Evolutionary conservation across 2,113 vertebrate genomes (phyloP).

Genomic region (Thymallus thymallus): DNA sequence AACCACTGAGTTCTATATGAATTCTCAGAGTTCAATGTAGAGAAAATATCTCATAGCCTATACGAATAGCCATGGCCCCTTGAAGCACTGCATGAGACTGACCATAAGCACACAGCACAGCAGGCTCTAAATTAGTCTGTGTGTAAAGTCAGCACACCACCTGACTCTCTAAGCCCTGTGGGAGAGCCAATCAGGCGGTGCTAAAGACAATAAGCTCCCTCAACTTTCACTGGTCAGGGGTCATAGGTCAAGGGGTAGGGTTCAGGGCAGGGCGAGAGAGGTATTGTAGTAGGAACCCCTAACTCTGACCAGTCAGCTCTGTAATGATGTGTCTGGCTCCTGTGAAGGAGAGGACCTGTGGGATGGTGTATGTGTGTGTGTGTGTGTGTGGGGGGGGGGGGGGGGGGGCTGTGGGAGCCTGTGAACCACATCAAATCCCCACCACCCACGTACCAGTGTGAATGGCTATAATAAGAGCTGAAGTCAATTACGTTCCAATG

Average conservation of each 20-base stretch:
- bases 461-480: no score
- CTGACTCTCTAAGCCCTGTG: background rate
- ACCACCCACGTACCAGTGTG: no score
- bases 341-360: no score
- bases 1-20: no score
- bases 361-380: constrained; percentile 1
- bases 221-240: background rate
- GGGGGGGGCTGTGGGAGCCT: no score
- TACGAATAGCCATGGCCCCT: no score
- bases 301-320: background rate
- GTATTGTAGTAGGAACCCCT: background rate
- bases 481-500: no score
- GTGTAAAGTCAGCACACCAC: background rate
- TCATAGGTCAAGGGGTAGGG: background rate
- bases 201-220: background rate
- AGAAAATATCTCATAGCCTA: no score
- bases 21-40: no score
- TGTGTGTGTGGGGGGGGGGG: background rate
- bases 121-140: background rate
- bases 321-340: background rate
- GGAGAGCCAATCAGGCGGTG: background rate
- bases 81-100: no score
- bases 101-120: background rate
- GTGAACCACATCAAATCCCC: no score
- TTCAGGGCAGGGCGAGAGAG: background rate